These are phyloP conservation scores for crab-eating macaque (Macaca fascicularis) DNA, from an alignment of 2,113 vertebrate species.

Conservation along the genomic window T2T-MFA8v1.1 NC_088378.1:83489501-83490000, in stretches of 20 bases:
- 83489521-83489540: no score
- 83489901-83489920: background rate
- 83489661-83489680: background rate
- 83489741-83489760: background rate
- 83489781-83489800: background rate
- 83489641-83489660: background rate
- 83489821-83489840: background rate
- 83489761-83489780: background rate
- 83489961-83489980: background rate
- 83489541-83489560: no score
- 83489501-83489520: no score
- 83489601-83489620: background rate
- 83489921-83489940: background rate
- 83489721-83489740: background rate
- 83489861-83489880: background rate
- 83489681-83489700: background rate
- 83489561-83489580: no score
- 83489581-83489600: background rate
- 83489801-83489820: background rate
- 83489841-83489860: background rate
- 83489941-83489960: background rate
- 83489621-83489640: background rate
- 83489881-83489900: background rate
- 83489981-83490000: background rate
- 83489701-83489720: background rate